Evolutionary conservation across 2,113 vertebrate species (phyloP), one percentile per base, ranked within the genome.

Genomic region (Lophius piscatorius): DNA sequence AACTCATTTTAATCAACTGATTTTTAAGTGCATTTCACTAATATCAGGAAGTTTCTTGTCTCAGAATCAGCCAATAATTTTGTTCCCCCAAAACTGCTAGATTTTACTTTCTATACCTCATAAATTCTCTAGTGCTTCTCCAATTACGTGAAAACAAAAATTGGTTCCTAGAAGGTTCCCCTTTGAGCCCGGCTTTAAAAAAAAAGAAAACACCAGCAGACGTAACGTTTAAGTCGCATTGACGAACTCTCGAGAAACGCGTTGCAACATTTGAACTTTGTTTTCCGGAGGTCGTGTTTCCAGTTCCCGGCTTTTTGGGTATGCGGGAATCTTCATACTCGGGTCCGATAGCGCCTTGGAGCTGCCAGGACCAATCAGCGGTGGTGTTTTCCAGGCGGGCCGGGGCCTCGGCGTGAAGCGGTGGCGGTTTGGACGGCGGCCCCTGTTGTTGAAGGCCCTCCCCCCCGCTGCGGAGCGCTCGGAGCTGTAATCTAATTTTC

Each of bases 401-500:
- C n/a, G n/a, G n/a, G n/a, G n/a, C n/a, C n/a, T 23, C 11, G 4
- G 47, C 1, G 29, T 13, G n/a, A 0, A 9, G 56, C 9, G 9
- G 58, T 4, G 13, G 57, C n/a, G 28, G 45, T 51, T 46, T 51
- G 58, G 71, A 63, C 0, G 3, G 0, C 2, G 20, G 34, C n/a
- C n/a, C n/a, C n/a, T n/a, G n/a, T n/a, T n/a, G n/a, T n/a, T 0
- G 54, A 21, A 41, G 57, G 50, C 42, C 51, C 31, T 50, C 52
- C 39, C 18, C 52, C 39, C 18, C n/a, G 35, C 55, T 47, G 51
- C 44, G 36, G 8, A 22, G 10, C 4, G 31, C 31, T 24, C 35
- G 0, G 40, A 48, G 46, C 21, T 34, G 23, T 65, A 64, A 70
- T 76, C 48, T 33, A 54, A 60, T 76, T 60, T 17, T 70, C n/a